These are phyloP conservation scores for Ceramica pisi DNA, from an alignment of 2,888 invertebrate species.

Conservation along the genomic window DNA sequence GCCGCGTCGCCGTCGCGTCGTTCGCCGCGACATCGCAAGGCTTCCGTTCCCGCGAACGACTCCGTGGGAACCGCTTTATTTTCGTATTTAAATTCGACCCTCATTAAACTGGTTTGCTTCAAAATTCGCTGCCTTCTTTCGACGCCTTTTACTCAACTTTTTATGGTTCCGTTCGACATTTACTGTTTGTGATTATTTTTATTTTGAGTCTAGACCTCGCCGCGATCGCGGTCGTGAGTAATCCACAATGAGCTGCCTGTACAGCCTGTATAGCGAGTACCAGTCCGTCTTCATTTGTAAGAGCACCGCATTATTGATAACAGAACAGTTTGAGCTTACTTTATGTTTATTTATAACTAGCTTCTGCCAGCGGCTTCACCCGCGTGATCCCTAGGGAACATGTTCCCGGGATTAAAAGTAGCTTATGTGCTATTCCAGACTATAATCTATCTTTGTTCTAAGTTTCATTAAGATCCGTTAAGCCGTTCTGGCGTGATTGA, in stretches of 20 bases:
- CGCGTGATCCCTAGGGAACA: no score
- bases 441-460: no score
- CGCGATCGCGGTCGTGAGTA: constrained; percentile 69
- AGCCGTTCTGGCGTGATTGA: no score
- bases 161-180: constrained; percentile 90
- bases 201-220: constrained; percentile 83
- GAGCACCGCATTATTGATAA: constrained; percentile 64
- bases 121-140: constrained; percentile 91
- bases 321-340: constrained; percentile 55
- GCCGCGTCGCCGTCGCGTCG: constrained; percentile 63
- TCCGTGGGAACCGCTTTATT: constrained; percentile 90
- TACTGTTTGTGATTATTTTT: constrained; percentile 86
- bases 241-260: constrained; percentile 77
- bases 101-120: constrained; percentile 90
- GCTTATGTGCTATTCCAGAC: no score
- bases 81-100: constrained; percentile 91
- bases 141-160: constrained; percentile 91
- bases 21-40: constrained; percentile 82
- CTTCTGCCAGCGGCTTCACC: no score
- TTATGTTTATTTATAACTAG: constrained; percentile 52
- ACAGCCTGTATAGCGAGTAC: constrained; percentile 73
- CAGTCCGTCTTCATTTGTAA: constrained; percentile 79
- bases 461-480: no score
- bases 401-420: no score
- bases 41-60: constrained; percentile 90